phyloP scores from a whole-genome alignment of 2,888 invertebrate genomes.

The Lysandra coridon region DNA sequence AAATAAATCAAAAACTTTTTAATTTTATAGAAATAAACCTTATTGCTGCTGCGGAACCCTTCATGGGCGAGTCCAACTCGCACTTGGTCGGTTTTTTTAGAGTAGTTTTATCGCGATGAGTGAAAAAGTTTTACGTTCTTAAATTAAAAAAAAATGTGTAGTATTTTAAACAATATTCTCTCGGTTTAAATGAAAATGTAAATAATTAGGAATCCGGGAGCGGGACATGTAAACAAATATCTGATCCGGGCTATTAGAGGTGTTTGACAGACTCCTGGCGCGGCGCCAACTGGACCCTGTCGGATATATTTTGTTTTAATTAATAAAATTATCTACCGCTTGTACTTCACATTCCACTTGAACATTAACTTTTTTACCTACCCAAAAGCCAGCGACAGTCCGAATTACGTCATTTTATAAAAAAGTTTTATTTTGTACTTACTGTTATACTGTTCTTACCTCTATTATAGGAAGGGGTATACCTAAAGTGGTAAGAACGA shows the following conservation, averaged over 20 bases:
- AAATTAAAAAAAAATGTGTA: neutral
- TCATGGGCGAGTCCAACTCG: too few species aligned
- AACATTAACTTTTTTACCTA: neutral
- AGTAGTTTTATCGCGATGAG: neutral
- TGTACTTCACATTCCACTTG: neutral
- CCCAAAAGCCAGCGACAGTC: too few species aligned
- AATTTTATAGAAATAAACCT: too few species aligned
- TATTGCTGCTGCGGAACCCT: too few species aligned
- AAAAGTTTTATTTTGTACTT: too few species aligned
- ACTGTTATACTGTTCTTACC: too few species aligned
- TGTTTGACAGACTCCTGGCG: constrained; percentile 21
- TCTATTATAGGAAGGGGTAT: too few species aligned
- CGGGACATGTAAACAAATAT: constrained; percentile 8
- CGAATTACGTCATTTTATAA: too few species aligned
- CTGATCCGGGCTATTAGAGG: constrained; percentile 19
- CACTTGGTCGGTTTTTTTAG: neutral
- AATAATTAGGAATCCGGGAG: neutral
- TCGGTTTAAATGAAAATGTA: neutral
- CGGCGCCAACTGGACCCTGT: constrained; percentile 14
- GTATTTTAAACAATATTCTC: neutral
- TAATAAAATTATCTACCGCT: constrained; percentile 6
- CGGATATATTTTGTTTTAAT: constrained; percentile 17
- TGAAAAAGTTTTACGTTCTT: neutral
- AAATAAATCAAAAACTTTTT: too few species aligned
- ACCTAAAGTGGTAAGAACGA: too few species aligned